phyloP scores from a whole-genome alignment of 2,797 vertebrate genomes.

The Remorina albescens region DNA sequence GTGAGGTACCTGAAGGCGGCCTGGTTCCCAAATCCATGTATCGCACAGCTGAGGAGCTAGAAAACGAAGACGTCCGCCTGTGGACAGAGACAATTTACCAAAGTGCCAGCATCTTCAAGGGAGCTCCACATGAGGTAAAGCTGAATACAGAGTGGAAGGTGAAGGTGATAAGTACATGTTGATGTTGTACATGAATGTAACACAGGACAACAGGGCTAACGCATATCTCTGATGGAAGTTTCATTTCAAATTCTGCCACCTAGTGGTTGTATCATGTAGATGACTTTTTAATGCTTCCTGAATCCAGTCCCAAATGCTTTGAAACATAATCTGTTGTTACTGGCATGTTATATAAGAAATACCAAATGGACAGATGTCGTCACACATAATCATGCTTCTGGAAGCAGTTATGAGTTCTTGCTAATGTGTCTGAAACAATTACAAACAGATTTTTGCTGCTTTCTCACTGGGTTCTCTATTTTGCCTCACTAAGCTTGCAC shows the following conservation, averaged over 20 bases:
- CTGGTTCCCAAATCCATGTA: slow-evolving; percentile 98
- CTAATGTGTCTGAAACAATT: slow-evolving; percentile 12
- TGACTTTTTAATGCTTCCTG: not conserved
- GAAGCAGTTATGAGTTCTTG: slow-evolving; percentile 23
- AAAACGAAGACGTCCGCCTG: slow-evolving; percentile 93
- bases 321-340: slow-evolving; percentile 21
- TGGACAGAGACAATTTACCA: slow-evolving; percentile 99
- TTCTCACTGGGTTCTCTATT: not conserved
- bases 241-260: slow-evolving; percentile 58
- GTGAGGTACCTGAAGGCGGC: slow-evolving; percentile 97
- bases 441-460: not conserved
- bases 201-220: slow-evolving; percentile 19
- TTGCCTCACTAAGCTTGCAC: not conserved
- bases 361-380: not conserved
- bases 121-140: slow-evolving; percentile 94
- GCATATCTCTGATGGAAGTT: not conserved
- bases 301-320: slow-evolving; percentile 3
- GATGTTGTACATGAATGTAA: slow-evolving; percentile 14
- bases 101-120: slow-evolving; percentile 97
- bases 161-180: not conserved
- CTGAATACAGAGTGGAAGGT: not conserved
- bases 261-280: slow-evolving; percentile 49
- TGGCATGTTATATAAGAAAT: slow-evolving; percentile 26
- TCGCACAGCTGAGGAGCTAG: slow-evolving; percentile 94
- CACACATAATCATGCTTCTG: slow-evolving; percentile 11